Percentiles rank a stretch among this genome's conserved stretches.
Conservation (phyloP, 1,140 invertebrate species). For the Cheumatopsyche charites region DNA sequence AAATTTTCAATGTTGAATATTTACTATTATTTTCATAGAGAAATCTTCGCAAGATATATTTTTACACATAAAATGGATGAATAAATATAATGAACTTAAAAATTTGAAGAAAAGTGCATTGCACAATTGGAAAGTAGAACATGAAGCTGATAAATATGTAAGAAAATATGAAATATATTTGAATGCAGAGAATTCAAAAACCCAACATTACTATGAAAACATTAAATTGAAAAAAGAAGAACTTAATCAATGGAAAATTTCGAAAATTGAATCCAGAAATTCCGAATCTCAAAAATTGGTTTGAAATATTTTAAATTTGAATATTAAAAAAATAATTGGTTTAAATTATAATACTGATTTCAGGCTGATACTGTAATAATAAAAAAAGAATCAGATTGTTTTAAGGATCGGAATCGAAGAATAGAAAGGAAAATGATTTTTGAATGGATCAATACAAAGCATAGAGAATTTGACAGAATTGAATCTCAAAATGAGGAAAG, state of each 20-base stretch:
- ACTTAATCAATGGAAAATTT: constrained; percentile 4
- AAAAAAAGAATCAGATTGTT: constrained; percentile 15
- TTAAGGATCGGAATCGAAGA: constrained; percentile 14
- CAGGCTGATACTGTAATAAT: constrained; percentile 19
- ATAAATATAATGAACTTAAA: constrained; percentile 40
- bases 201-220: background rate
- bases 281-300: background rate
- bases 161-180: constrained; percentile 13
- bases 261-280: background rate
- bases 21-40: constrained; percentile 35
- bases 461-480: constrained; percentile 30
- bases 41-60: constrained; percentile 35
- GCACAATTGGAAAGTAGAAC: constrained; percentile 37
- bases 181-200: background rate
- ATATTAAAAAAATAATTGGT: background rate
- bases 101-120: constrained; percentile 35
- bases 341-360: background rate
- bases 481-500: constrained; percentile 14
- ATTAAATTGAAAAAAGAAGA: constrained; percentile 3
- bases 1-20: background rate
- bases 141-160: constrained; percentile 29
- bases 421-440: constrained; percentile 27
- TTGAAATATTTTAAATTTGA: background rate
- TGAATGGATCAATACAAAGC: constrained; percentile 33
- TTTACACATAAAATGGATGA: constrained; percentile 37